Percentiles rank a stretch among this genome's conserved stretches.
Conservation (phyloP, 2,797 vertebrate genomes). For the Periparus ater region DNA sequence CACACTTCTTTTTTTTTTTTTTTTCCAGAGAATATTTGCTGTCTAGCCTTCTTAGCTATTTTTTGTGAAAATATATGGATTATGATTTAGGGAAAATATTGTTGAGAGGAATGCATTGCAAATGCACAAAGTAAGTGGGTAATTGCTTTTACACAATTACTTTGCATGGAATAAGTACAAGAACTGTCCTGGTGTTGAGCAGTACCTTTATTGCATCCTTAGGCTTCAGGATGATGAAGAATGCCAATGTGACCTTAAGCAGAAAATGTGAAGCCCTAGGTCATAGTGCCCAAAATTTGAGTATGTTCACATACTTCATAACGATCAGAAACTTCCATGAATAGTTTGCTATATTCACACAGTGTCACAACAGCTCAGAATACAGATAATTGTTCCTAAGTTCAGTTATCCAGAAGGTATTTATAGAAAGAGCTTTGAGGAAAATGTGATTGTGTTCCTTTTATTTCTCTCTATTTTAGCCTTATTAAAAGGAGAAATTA, state of each 20-base stretch:
- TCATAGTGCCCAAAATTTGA: background rate
- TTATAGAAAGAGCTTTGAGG: conserved; percentile 38
- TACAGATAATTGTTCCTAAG: conserved; percentile 41
- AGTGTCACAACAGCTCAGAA: background rate
- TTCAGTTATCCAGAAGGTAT: conserved; percentile 6
- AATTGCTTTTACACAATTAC: background rate
- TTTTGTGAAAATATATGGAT: background rate
- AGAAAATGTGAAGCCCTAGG: background rate
- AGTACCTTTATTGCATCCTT: background rate
- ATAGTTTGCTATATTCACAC: conserved; percentile 26
- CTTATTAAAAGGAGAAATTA: conserved; percentile 70
- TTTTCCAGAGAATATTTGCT: background rate
- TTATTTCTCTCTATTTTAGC: conserved; percentile 48
- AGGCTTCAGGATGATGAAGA: background rate
- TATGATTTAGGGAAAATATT: background rate
- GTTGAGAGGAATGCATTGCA: background rate
- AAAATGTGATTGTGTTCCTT: conserved; percentile 68
- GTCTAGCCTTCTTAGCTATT: background rate
- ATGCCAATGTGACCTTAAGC: background rate
- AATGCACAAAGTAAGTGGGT: background rate
- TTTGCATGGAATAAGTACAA: background rate
- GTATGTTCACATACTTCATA: background rate
- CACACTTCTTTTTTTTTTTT: background rate
- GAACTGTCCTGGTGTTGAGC: background rate
- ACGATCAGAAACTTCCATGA: conserved; percentile 32